Evolutionary conservation across 1,140 invertebrate species (phyloP), one percentile per base, ranked within the genome.

Genomic region (Drosophila bifasciata): DNA sequence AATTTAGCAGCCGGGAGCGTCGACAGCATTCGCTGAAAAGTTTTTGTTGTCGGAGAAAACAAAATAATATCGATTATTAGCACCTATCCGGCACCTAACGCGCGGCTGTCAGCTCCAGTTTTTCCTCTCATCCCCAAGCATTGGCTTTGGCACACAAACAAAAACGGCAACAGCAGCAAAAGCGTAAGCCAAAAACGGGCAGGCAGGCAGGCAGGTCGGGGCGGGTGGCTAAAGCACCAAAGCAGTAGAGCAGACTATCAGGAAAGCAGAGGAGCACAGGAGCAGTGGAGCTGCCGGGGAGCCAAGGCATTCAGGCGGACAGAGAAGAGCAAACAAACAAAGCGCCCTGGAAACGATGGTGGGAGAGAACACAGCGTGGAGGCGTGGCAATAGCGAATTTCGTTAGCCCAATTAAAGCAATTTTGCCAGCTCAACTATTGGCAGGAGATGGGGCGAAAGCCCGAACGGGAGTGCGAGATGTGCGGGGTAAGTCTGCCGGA

Each of bases 21-120:
- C 17, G 16, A 21, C 43, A 66, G 76, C 72, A 85, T 62, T 60
- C 48, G 68, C 50, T 86, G 66, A 78, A 83, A 86, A 88, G 58
- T 76, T 81, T 81, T 68, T 64, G 66, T 66, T 88, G 77, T 63
- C 41, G 78, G 61, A 61, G 70, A 86, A 80, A 86, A 86, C 83
- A 86, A 78, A 88, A 88, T 86, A 86, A 88, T 88, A 86, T 86
- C 81, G 83, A 86, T 86, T 86, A 86, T 86, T 88, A 86, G 70
- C 83, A 78, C 78, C 70, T 73, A 74, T 25, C 21, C 40, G 36
- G 39, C n/a, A n/a, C n/a, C 21, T 8, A 39, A 40, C 45, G 28
- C 45, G 28, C 53, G 70, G 45, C 53, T 67, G 61, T 68, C 64
- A 68, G 64, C 50, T 55, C 23, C 64, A 68, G 60, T 28, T 55